A percentile compares a stretch with the other conserved stretches of the same genome.
Evolutionary conservation across 2,888 invertebrate species (phyloP).

Genomic region (Hymenopus coronatus): DNA sequence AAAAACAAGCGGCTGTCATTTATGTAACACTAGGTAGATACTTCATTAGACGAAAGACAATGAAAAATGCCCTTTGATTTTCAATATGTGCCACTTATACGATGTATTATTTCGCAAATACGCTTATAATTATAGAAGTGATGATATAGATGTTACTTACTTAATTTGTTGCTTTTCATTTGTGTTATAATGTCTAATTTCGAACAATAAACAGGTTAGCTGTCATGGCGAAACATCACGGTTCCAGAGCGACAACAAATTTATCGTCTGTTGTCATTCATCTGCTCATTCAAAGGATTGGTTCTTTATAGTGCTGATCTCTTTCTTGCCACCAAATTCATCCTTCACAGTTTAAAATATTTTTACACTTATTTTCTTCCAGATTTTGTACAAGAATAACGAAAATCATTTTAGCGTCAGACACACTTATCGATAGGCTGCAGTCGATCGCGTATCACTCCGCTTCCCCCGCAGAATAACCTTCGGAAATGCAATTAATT

Average conservation of each 20-base stretch:
- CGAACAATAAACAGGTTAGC: conserved; percentile 31
- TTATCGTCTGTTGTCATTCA: neutral
- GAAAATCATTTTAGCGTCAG: conserved; percentile 21
- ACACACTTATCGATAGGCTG: conserved; percentile 21
- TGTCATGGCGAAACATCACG: conserved; percentile 32
- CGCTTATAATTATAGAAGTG: neutral
- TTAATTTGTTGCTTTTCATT: neutral
- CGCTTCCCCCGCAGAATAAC: conserved; percentile 11
- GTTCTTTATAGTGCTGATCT: neutral
- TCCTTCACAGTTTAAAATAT: neutral
- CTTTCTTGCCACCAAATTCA: neutral
- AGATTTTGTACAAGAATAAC: neutral
- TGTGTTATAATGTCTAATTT: conserved; percentile 10
- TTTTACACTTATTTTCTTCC: neutral
- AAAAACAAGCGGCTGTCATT: neutral
- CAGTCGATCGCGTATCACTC: conserved; percentile 15
- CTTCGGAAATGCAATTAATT: neutral
- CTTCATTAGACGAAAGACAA: neutral
- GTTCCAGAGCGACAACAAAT: conserved; percentile 8
- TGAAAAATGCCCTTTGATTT: neutral
- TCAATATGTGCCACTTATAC: neutral
- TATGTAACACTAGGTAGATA: neutral
- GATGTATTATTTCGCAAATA: neutral
- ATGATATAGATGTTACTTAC: neutral
- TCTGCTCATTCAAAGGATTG: neutral